Evolutionary conservation across 2,797 vertebrate genomes (phyloP), one percentile per base, ranked within the genome.

Genomic region (Astyanax mexicanus): DNA sequence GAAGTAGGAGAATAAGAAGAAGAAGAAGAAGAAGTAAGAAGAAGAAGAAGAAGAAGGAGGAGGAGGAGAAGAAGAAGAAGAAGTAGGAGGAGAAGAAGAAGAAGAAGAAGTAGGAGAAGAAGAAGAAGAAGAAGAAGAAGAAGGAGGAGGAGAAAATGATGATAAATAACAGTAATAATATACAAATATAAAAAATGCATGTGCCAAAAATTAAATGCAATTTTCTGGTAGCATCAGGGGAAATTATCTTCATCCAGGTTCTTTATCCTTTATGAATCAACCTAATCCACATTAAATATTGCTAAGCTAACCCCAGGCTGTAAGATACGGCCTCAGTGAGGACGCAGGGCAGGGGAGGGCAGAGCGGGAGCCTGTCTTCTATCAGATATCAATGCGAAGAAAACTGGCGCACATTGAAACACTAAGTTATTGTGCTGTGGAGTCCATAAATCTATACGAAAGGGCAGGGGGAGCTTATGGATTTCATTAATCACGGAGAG

Each of bases 361-460:
- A 73, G 84, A 40, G 72, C 38, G 45, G 38, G 75, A 87, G 79
- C 64, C 84, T 79, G 80, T 32, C 75, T 83, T 85, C 85, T 88
- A 86, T 90, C 86, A 90, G 89, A 91, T 88, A 89, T 89, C 88
- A 88, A 83, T 87, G 77, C 82, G 74, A 51, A 54, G 83, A 65
- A 84, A 89, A 90, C 87, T 72, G 84, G 89, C 84, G 83, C 80
- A 80, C 81, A 83, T 75, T 76, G 80, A 90, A 89, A 89, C 78
- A 85, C 78, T 84, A 86, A 86, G 85, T 89, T 92, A 90, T 89
- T 89, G 85, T 87, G 87, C 80, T 65, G 64, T 80, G 77, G 89
- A 90, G 84, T 92, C 90, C 86, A 92, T 93, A 86, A 92, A 93
- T 93, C 91, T 84, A 90, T 92, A 88, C 84, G 72, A 88, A 86